Percentiles rank a stretch among this genome's conserved stretches.
phyloP scores from a whole-genome alignment of 2,113 vertebrate species.

The Anhinga anhinga region DNA sequence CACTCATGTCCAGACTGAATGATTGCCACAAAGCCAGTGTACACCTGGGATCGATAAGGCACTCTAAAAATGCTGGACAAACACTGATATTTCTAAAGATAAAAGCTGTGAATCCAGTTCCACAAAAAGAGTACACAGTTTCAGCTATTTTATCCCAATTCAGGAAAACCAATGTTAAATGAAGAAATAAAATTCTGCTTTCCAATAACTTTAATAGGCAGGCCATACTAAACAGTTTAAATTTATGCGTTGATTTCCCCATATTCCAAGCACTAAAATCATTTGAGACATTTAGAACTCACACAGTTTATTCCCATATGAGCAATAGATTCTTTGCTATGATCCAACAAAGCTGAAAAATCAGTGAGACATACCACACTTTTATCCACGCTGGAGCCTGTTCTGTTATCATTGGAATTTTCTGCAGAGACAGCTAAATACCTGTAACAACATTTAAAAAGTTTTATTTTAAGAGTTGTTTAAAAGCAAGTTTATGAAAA shows the following conservation, averaged over 20 bases:
- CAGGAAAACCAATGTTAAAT: not conserved
- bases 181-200: not conserved
- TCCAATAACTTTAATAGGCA: not conserved
- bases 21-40: not conserved
- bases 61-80: not conserved
- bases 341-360: not conserved
- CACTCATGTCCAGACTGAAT: not conserved
- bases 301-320: not conserved
- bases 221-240: not conserved
- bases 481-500: not conserved
- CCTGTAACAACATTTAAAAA: conserved; percentile 43
- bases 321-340: not conserved
- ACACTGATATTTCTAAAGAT: not conserved
- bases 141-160: not conserved
- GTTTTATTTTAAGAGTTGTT: not conserved
- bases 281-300: not conserved
- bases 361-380: conserved; percentile 84
- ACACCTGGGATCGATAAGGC: not conserved
- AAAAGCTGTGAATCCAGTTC: not conserved
- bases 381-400: conserved; percentile 87
- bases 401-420: conserved; percentile 89
- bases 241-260: not conserved
- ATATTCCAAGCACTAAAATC: not conserved
- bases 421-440: conserved; percentile 74
- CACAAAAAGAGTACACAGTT: not conserved